Evolutionary conservation across 1,140 invertebrate species (phyloP).

Genomic region (Ridgeia piscesae): DNA sequence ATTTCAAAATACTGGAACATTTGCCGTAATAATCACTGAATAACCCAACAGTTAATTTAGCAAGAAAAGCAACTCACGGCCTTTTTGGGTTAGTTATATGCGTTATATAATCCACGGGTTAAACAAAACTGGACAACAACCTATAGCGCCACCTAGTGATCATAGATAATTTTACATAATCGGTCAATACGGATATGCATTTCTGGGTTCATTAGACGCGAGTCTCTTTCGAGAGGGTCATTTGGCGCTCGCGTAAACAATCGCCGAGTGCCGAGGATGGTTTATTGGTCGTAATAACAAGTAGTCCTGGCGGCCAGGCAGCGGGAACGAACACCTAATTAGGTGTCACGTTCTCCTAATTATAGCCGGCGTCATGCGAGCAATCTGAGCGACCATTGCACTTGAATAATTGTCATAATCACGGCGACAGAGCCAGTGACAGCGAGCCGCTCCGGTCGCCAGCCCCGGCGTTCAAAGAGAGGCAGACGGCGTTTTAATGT

Average conservation of each 20-base stretch:
- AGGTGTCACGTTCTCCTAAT: neutral
- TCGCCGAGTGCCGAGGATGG: neutral
- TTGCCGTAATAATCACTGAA: neutral
- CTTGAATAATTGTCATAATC: neutral
- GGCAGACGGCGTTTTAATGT: neutral
- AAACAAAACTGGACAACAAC: neutral
- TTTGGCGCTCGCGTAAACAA: neutral
- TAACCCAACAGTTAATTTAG: neutral
- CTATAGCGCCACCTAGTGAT: neutral
- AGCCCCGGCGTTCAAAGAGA: neutral
- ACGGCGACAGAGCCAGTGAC: neutral
- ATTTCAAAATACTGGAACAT: neutral
- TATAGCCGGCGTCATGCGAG: neutral
- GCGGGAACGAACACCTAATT: neutral
- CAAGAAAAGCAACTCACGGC: neutral
- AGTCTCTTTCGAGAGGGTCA: neutral
- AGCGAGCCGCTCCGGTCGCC: neutral
- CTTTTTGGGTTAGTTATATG: neutral
- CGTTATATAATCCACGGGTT: neutral
- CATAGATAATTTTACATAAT: neutral
- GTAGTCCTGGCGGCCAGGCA: neutral
- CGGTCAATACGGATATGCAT: neutral
- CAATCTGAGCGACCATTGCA: neutral
- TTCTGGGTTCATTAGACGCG: neutral
- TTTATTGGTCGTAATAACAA: constrained; percentile 1